Conservation (phyloP, 2,888 invertebrate genomes). For the Drosophila pseudotalamancana region DNA sequence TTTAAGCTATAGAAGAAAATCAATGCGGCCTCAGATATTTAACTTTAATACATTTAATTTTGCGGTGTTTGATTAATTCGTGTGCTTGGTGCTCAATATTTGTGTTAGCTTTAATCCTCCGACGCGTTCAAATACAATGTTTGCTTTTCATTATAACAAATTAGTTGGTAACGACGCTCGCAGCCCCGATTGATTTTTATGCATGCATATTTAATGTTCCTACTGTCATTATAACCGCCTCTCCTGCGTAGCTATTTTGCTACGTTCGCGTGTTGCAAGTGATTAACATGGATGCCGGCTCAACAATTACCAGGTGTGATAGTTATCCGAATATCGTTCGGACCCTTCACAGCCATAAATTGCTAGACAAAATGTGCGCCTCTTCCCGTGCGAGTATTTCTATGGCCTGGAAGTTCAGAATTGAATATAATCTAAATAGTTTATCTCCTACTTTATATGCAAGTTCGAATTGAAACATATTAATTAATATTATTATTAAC, state of each 20-base stretch:
- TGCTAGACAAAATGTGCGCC: slow-evolving; percentile 24
- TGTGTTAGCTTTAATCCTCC: slow-evolving; percentile 12
- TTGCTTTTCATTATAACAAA: slow-evolving; percentile 65
- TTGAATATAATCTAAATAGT: too few species aligned
- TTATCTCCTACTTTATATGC: too few species aligned
- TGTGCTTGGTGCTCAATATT: slow-evolving; percentile 5
- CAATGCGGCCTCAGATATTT: too few species aligned
- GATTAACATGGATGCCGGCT: slow-evolving; percentile 52
- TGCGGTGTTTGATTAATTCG: not conserved
- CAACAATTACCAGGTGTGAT: slow-evolving; percentile 41
- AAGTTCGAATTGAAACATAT: too few species aligned
- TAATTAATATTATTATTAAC: too few species aligned
- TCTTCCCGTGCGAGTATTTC: not conserved
- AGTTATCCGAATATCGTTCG: slow-evolving; percentile 33
- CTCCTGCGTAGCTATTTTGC: not conserved
- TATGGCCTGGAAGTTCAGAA: not conserved
- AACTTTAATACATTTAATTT: not conserved
- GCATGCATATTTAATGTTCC: slow-evolving; percentile 54
- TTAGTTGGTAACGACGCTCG: slow-evolving; percentile 48
- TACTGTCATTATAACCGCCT: slow-evolving; percentile 12
- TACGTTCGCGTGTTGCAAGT: slow-evolving; percentile 61
- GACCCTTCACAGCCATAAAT: slow-evolving; percentile 32
- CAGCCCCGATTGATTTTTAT: slow-evolving; percentile 51
- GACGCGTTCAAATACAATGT: slow-evolving; percentile 28
- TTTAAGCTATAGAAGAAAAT: too few species aligned